Evolutionary conservation across 1,140 invertebrate genomes (phyloP).

Genomic region (Caenorhabditis latens): DNA sequence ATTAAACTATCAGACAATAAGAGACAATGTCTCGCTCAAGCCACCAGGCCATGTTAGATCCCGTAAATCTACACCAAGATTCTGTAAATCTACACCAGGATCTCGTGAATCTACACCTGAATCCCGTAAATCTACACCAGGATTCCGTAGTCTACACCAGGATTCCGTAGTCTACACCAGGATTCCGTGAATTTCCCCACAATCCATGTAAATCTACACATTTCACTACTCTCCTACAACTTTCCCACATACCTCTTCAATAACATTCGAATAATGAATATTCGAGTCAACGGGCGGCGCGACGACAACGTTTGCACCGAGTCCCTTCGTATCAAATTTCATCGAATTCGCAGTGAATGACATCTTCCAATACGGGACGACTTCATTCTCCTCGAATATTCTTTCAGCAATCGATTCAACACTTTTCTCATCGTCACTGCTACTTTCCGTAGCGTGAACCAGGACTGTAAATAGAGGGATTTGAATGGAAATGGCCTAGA

Average conservation of each 20-base stretch:
- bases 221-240: too few relatives aligned
- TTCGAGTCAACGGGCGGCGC: constrained; percentile 53
- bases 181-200: too few relatives aligned
- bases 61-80: too few relatives aligned
- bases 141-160: too few relatives aligned
- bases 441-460: constrained; percentile 54
- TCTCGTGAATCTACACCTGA: too few relatives aligned
- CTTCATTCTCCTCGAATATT: constrained; percentile 13
- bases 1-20: too few relatives aligned
- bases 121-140: too few relatives aligned
- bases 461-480: constrained; percentile 59
- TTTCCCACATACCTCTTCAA: not conserved
- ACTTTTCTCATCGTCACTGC: not conserved
- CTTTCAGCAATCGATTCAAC: not conserved
- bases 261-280: constrained; percentile 50
- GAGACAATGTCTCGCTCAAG: too few relatives aligned
- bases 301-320: constrained; percentile 54
- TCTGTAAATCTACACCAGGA: too few relatives aligned
- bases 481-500: not conserved
- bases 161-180: too few relatives aligned
- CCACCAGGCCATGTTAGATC: too few relatives aligned
- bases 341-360: constrained; percentile 31
- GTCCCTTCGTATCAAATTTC: not conserved
- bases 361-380: constrained; percentile 45
- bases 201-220: too few relatives aligned